phyloP scores from a whole-genome alignment of 2,888 invertebrate genomes.

The Agrotis exclamationis region DNA sequence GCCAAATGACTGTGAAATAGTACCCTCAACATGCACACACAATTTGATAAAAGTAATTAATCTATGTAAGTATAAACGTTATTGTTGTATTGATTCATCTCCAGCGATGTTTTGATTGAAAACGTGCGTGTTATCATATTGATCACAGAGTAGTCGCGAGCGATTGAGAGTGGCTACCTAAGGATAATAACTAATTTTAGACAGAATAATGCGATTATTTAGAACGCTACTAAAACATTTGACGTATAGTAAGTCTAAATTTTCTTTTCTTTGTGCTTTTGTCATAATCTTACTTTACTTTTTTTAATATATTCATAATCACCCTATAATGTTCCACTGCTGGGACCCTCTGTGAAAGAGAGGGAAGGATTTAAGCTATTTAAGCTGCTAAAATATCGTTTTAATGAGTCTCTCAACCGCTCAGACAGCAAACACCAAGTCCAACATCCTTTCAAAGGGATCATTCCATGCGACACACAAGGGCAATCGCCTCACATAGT shows the following conservation, averaged over 20 bases:
- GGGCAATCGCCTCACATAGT: conserved; percentile 85
- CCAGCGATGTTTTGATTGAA: conserved; percentile 54
- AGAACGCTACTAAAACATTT: not conserved
- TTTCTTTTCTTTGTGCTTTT: conserved; percentile 7
- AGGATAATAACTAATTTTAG: not conserved
- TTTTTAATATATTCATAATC: too few species aligned
- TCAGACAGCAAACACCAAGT: conserved; percentile 28
- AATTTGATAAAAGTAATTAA: conserved; percentile 21
- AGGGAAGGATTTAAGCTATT: too few species aligned
- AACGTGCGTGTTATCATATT: conserved; percentile 68
- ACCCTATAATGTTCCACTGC: too few species aligned
- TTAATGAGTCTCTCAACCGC: conserved; percentile 49
- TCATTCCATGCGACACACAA: conserved; percentile 82
- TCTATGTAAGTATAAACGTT: conserved; percentile 41
- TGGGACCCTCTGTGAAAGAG: too few species aligned
- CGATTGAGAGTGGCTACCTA: conserved; percentile 37
- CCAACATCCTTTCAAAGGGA: conserved; percentile 47
- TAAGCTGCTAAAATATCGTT: not conserved
- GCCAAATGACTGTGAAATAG: conserved; percentile 20
- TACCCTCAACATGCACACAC: conserved; percentile 55
- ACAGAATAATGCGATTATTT: not conserved
- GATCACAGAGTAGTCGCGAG: conserved; percentile 30
- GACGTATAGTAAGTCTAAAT: not conserved
- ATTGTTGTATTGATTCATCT: conserved; percentile 38
- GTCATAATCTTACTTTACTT: not conserved